Base-by-base conservation (phyloP, 2,797 vertebrate species). In the Aphelocoma californica region DNA sequence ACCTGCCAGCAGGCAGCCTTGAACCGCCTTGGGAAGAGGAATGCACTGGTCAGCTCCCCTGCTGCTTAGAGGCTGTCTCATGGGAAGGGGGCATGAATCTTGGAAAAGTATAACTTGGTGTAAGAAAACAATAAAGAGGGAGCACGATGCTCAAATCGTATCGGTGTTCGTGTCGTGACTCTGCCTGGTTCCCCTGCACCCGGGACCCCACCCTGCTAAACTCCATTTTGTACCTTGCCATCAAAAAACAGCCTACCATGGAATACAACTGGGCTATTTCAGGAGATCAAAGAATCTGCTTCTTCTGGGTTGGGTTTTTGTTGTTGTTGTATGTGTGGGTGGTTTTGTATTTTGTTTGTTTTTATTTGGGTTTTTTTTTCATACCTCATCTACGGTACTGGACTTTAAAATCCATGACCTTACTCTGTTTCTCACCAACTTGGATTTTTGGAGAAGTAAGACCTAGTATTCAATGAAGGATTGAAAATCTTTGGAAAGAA, bases 191-290 rank as follows among this genome's bases (percentile, higher is more conserved):
- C 40, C 40, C 14, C 40, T 40, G 40, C 40, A 40, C 13, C 40
- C 14, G 6, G 40, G 40, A 40, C 40, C 40, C 40, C 40, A 40
- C 40, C 40, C 40, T 40, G 40, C 40, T 14, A 40, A 40, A 40
- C 10, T 51, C 6, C 1, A 1, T 28, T 48, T 32, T 0, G 0
- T 54, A 3, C 9, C 10, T 12, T 54, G 14, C 11, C 32, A 45
- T 38, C 10, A 51, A 51, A 75, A 93, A 26, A 57, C 5, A n/a
- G 4, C 2, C 7, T 47, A 31, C 6, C 3, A 11, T 58, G 47
- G 71, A 74, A 53, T 12, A 86, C 18, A 31, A 7, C 5, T 16
- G 9, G 36, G 4, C 1, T 73, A 36, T 56, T 60, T 32, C 14
- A 88, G 32, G 6, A 53, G 6, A 5, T 4, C 28, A 73, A n/a